Conservation (phyloP, 2,888 invertebrate species). For the Cataglyphis altisquamis region DNA sequence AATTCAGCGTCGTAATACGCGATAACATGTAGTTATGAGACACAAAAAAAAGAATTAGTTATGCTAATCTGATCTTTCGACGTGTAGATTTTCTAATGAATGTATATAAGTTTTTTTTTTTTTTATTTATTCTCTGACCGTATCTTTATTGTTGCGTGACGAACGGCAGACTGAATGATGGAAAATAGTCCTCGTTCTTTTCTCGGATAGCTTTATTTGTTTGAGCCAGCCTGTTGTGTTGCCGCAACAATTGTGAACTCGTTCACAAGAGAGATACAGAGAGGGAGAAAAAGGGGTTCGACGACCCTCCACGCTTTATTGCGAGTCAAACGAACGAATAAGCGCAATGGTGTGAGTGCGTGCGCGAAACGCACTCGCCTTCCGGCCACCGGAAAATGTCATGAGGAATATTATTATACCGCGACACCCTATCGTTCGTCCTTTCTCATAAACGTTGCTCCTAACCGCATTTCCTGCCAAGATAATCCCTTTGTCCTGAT, state of each 20-base stretch:
- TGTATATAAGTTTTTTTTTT: background rate
- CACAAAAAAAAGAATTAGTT: background rate
- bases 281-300: conserved; percentile 70
- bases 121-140: background rate
- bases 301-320: conserved; percentile 73
- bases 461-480: conserved; percentile 61
- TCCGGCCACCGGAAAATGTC: conserved; percentile 81
- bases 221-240: conserved; percentile 38
- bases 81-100: conserved; percentile 7
- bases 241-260: conserved; percentile 42
- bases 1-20: background rate
- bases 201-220: conserved; percentile 39
- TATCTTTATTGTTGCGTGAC: conserved; percentile 35
- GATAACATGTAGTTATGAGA: background rate
- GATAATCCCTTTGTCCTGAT: conserved; percentile 58
- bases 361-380: conserved; percentile 74
- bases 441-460: conserved; percentile 39
- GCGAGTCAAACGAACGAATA: conserved; percentile 77
- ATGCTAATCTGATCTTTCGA: background rate
- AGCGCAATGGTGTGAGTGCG: conserved; percentile 60
- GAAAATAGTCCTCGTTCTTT: conserved; percentile 31
- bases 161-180: conserved; percentile 32
- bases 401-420: conserved; percentile 75
- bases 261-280: background rate
- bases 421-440: conserved; percentile 37